These are phyloP conservation scores for Capreolus pygargus DNA, from an alignment of 2,113 vertebrate species.

Conservation along the genomic window DNA sequence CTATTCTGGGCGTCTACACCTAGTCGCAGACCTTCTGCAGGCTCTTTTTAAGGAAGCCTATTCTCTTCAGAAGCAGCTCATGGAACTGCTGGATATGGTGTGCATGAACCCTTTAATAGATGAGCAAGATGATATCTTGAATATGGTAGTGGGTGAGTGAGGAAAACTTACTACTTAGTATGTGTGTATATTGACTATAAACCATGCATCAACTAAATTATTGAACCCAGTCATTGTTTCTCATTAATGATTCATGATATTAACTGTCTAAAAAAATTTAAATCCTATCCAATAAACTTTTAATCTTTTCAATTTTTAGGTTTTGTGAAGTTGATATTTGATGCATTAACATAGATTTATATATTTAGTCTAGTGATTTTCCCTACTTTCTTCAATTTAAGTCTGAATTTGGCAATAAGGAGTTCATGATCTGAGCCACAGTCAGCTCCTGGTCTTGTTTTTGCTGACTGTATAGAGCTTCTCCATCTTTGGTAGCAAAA, in stretches of 20 bases:
- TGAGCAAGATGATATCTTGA: conserved; percentile 81
- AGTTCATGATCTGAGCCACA: not conserved
- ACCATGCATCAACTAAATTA: not conserved
- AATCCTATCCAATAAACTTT: not conserved
- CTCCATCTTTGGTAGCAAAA: not conserved
- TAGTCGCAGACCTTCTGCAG: conserved; percentile 93
- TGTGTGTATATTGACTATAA: not conserved
- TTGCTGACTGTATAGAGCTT: not conserved
- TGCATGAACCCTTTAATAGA: conserved; percentile 80
- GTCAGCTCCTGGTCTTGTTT: not conserved
- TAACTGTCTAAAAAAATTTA: not conserved
- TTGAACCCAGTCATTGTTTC: not conserved
- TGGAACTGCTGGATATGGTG: conserved; percentile 91
- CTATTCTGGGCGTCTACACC: conserved; percentile 90
- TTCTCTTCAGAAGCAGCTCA: conserved; percentile 91
- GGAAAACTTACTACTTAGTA: not conserved
- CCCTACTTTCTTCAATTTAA: not conserved
- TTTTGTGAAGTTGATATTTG: not conserved
- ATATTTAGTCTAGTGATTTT: not conserved
- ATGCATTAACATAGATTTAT: not conserved
- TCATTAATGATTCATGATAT: not conserved
- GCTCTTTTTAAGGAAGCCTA: conserved; percentile 93
- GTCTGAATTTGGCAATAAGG: not conserved
- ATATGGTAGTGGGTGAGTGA: conserved; percentile 86
- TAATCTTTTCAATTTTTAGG: not conserved